A percentile compares a stretch with the other conserved stretches of the same genome.
These are phyloP conservation scores for Pelosia muscerda DNA, from an alignment of 2,888 invertebrate genomes.

Conservation along the genomic window DNA sequence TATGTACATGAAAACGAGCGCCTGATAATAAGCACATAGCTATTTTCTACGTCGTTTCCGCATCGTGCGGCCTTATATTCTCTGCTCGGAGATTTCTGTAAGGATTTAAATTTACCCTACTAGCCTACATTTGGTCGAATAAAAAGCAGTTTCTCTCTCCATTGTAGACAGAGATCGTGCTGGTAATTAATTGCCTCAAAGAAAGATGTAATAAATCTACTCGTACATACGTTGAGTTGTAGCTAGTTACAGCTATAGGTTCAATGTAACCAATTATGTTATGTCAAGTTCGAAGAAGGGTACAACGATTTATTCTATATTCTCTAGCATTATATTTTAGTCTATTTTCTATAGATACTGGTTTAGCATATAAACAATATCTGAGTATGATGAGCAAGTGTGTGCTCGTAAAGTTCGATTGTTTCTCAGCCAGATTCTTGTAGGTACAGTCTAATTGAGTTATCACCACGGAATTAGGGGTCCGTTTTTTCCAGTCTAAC, in stretches of 20 bases:
- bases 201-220: not conserved
- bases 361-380: too few species aligned
- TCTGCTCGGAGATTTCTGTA: not conserved
- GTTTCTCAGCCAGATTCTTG: too few species aligned
- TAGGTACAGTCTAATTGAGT: too few species aligned
- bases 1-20: constrained; percentile 22
- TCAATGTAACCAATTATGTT: not conserved
- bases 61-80: not conserved
- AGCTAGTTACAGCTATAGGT: not conserved
- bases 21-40: constrained; percentile 23
- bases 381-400: too few species aligned
- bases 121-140: not conserved
- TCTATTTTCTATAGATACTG: not conserved
- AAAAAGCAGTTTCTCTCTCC: too few species aligned
- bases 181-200: not conserved
- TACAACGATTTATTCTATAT: not conserved
- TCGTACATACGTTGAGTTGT: not conserved
- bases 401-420: too few species aligned
- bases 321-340: not conserved
- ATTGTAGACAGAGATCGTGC: not conserved
- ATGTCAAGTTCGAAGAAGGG: not conserved
- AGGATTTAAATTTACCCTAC: not conserved
- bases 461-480: too few species aligned
- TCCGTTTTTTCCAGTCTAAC: too few species aligned
- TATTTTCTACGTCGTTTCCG: not conserved